Evolutionary conservation across 2,113 vertebrate genomes (phyloP), one percentile per base, ranked within the genome.

Genomic region (Nothoprocta perdicaria): DNA sequence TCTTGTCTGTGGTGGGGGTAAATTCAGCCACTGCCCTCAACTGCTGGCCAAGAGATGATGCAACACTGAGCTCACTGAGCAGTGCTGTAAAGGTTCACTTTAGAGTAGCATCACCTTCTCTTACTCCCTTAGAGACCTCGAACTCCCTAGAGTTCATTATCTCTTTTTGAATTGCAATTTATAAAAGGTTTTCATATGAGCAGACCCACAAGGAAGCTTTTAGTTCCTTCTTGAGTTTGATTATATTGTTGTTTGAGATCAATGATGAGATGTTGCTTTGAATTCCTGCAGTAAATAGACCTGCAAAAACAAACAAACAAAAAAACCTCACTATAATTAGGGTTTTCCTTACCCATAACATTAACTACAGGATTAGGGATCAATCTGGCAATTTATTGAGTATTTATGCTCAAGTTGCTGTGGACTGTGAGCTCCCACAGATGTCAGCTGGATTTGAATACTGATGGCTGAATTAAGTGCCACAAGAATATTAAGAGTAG

Each of bases 381-480:
- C 91, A 92, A 60, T 87, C 68, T 80, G 88, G 41, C 60, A 91
- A 80, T 89, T 94, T 85, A 89, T 8, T 85, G 68, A 83, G 31
- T 81, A 76, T 50, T 95, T 90, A 79, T 62, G 61, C 86, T 48
- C 8, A 90, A 88, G 78, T 89, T 87, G 63, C 67, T 89, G 79
- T 95, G 50, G 60, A 67, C 63, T 82, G 71, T 82, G 81, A 86
- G 41, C 80, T 92, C 35, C 75, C 81, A 52, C 50, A 93, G 71
- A 82, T 84, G 41, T 82, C 81, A 88, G 6, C 46, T 81, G 88
- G 66, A 86, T 94, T 95, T 94, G 88, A 90, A 90, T 96, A 88
- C 84, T 95, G 84, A 89, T 94, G 80, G 48, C 71, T 88, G 83
- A 94, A 92, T 94, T 94, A 84, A 93, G 40, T 68, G 18, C 17